Conservation (phyloP, 1,140 invertebrate species). For the Mactra quadrangularis region DNA sequence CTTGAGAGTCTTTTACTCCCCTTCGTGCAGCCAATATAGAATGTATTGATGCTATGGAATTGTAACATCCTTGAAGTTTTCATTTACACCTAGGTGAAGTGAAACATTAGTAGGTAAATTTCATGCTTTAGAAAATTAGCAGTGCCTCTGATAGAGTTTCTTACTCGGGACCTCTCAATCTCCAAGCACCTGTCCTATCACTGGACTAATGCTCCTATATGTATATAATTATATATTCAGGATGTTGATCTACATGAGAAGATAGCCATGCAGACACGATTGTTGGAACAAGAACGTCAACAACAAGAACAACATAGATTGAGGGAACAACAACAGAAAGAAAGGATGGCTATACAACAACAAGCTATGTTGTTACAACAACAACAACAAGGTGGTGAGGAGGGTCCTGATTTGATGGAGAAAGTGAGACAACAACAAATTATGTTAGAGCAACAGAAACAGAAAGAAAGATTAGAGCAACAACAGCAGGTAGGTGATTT, state of each 20-base stretch:
- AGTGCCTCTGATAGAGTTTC: too few relatives aligned
- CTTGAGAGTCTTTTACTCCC: too few relatives aligned
- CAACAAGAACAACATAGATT: conserved; percentile 59
- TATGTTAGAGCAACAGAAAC: conserved; percentile 78
- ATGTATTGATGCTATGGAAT: too few relatives aligned
- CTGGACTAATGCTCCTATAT: too few relatives aligned
- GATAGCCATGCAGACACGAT: conserved; percentile 55
- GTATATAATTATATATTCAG: too few relatives aligned
- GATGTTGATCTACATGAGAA: conserved; percentile 64
- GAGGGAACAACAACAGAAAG: conserved; percentile 58
- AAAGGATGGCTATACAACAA: conserved; percentile 65
- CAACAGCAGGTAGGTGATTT: conserved; percentile 67
- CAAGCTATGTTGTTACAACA: conserved; percentile 58
- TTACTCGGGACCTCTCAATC: too few relatives aligned
- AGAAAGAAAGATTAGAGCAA: conserved; percentile 64
- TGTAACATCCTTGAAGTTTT: too few relatives aligned
- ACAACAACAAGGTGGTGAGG: conserved; percentile 11
- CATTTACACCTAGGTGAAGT: too few relatives aligned
- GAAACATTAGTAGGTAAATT: too few relatives aligned
- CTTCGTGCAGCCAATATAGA: too few relatives aligned
- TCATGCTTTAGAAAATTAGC: too few relatives aligned
- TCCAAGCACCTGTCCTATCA: too few relatives aligned
- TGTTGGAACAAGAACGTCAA: conserved; percentile 53
- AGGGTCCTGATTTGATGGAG: conserved; percentile 73
- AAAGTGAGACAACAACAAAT: conserved; percentile 78